Evolutionary conservation across 2,888 invertebrate genomes (phyloP).

Genomic region (Drosophila testacea): DNA sequence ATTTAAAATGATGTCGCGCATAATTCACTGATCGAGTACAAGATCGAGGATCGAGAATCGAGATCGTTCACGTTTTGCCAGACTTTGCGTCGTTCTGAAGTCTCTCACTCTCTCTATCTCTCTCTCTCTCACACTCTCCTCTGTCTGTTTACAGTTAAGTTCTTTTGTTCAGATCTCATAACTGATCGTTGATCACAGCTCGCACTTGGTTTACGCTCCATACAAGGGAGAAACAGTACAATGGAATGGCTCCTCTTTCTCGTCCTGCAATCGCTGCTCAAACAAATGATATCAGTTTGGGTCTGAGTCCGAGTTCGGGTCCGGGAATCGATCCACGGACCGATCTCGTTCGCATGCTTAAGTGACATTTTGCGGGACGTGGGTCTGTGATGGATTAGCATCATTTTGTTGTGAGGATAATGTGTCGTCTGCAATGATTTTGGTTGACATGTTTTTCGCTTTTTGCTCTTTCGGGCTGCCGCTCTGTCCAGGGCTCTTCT

Average conservation of each 20-base stretch:
- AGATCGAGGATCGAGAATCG: conserved; percentile 48
- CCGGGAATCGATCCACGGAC: conserved; percentile 42
- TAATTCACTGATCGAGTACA: conserved; percentile 77
- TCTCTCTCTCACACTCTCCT: conserved; percentile 18
- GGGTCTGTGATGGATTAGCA: conserved; percentile 84
- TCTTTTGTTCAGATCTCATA: conserved; percentile 80
- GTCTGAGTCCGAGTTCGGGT: neutral
- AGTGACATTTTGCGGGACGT: conserved; percentile 75
- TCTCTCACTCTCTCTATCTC: conserved; percentile 13
- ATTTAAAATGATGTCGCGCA: conserved; percentile 83
- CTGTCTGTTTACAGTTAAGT: conserved; percentile 75
- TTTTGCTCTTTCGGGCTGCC: conserved; percentile 37
- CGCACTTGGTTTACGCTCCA: conserved; percentile 69
- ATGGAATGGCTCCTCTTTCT: conserved; percentile 32
- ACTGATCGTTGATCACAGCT: conserved; percentile 68
- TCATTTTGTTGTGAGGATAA: conserved; percentile 83
- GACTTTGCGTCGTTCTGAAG: conserved; percentile 70
- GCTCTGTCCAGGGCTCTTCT: conserved; percentile 66
- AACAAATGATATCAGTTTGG: conserved; percentile 60
- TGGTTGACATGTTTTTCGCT: conserved; percentile 68
- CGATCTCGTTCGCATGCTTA: conserved; percentile 68
- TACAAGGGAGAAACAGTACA: conserved; percentile 51
- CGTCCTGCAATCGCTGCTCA: conserved; percentile 12
- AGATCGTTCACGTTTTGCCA: conserved; percentile 59
- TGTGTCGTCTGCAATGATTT: conserved; percentile 83